Percentiles rank a stretch among this genome's conserved stretches.
Conservation (phyloP, 1,140 invertebrate species). For the Carcinoscorpius rotundicauda region DNA sequence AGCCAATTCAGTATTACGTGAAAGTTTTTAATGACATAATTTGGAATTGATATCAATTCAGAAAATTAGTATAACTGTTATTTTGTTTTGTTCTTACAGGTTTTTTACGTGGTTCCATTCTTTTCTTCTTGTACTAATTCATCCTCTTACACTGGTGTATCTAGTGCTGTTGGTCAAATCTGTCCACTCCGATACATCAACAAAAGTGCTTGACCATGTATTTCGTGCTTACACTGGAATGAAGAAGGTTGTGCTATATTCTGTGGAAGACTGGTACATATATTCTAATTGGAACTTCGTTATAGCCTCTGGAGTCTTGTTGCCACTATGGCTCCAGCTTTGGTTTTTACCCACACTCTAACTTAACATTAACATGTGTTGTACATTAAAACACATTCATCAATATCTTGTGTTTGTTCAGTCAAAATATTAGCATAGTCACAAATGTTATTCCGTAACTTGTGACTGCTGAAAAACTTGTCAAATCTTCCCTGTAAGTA, state of each 20-base stretch:
- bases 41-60: too few relatives aligned
- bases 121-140: conserved; percentile 47
- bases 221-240: conserved; percentile 46
- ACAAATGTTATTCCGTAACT: too few relatives aligned
- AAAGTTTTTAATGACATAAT: too few relatives aligned
- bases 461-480: too few relatives aligned
- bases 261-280: conserved; percentile 64
- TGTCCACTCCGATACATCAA: conserved; percentile 48
- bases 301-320: conserved; percentile 40
- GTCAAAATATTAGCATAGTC: too few relatives aligned
- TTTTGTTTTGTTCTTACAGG: conserved; percentile 6
- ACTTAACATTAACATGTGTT: too few relatives aligned
- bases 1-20: too few relatives aligned
- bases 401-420: too few relatives aligned
- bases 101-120: conserved; percentile 22
- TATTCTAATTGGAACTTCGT: conserved; percentile 53
- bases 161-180: conserved; percentile 39
- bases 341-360: conserved; percentile 33
- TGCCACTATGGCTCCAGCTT: conserved; percentile 49
- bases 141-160: conserved; percentile 52
- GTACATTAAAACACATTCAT: too few relatives aligned
- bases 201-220: conserved; percentile 32
- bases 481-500: too few relatives aligned
- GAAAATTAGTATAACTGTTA: too few relatives aligned
- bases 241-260: conserved; percentile 61